These are phyloP conservation scores for Scomber scombrus DNA, from an alignment of 2,113 vertebrate species.

Conservation along the genomic window DNA sequence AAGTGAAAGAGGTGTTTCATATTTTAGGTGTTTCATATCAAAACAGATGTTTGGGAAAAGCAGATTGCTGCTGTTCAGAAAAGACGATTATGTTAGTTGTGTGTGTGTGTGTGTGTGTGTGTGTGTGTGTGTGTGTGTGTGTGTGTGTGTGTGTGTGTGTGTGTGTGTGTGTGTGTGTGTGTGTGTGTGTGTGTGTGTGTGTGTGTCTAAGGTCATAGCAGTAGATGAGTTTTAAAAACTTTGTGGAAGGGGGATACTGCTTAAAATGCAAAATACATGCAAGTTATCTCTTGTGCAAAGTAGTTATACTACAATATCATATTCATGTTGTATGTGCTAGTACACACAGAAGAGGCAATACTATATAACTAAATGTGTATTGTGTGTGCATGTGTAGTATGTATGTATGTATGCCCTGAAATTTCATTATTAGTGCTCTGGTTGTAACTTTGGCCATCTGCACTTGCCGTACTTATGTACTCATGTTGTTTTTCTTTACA, in stretches of 20 bases:
- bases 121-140: background rate
- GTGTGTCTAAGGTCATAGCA: constrained; percentile 6
- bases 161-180: background rate
- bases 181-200: background rate
- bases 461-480: background rate
- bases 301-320: too few relatives aligned
- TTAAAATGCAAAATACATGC: background rate
- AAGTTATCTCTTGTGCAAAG: background rate
- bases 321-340: background rate
- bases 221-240: background rate
- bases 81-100: constrained; percentile 17
- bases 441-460: background rate
- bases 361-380: too few relatives aligned
- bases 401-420: background rate
- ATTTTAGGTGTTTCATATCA: constrained; percentile 64
- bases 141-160: background rate
- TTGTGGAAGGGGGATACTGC: background rate
- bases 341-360: background rate
- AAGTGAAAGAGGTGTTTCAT: constrained; percentile 54
- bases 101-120: background rate
- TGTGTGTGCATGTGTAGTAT: background rate
- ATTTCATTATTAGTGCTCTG: background rate
- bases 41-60: constrained; percentile 51
- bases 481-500: background rate
- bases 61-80: constrained; percentile 48